Base-by-base conservation (phyloP, 2,888 invertebrate species). In the Anticlea derivata region DNA sequence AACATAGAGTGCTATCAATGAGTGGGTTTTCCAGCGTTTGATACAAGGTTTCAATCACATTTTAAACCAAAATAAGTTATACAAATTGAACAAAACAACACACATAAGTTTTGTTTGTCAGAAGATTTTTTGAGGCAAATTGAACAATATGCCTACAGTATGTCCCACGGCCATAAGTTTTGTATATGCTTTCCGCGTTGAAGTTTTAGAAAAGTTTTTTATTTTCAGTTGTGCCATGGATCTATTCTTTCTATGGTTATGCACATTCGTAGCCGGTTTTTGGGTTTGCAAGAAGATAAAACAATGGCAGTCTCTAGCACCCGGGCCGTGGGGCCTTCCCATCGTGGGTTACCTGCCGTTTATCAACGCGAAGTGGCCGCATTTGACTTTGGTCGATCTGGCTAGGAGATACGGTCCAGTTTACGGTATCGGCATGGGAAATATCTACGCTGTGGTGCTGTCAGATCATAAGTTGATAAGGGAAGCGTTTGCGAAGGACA, bases 251-350 rank as follows among this genome's bases (percentile, higher is more conserved):
- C 38, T 84, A 44, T 80, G 73, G 68, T 29, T 81, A 8, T 60
- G 73, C 34, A 70, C 79, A 22, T 66, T 83, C 43, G 78, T 83
- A 3, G 57, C 68, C 12, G 83, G 80, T 8, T 78, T 73, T 62
- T 80, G 86, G 80, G 71, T 83, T 59, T 73, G 73, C 63, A 76
- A 83, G 63, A 80, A 85, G 68, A 53, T 85, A 50, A 83, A 76
- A 50, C 72, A 82, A 66, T 85, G 84, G 83, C 83, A 84, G 45
- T 80, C 73, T 41, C 76, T 93, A 31, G 95, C 96, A 0, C 96
- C 97, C 0, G 97, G 97, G 0, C 97, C 97, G 0, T 92, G 92
- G 91, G 95, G 95, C 1, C 57, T 96, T 26, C 97, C 97, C 0
- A 69, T 97, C 10, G 57, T 97, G 2, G 97, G 97, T 0, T 96